Conservation (phyloP, 2,113 vertebrate genomes). For the Motacilla alba region DNA sequence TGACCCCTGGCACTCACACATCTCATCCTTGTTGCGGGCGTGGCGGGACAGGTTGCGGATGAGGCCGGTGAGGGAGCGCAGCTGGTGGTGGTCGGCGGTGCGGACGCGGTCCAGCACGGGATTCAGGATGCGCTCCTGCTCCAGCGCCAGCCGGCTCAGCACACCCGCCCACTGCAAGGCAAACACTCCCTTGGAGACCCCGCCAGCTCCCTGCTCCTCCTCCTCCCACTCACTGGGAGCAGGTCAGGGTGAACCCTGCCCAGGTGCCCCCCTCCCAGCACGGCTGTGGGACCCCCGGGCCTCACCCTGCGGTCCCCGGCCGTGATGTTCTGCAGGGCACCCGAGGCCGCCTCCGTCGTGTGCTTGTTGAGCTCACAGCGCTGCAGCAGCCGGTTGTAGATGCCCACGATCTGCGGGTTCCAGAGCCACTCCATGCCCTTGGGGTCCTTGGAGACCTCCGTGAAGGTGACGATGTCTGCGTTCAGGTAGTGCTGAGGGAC, state of each 20-base stretch:
- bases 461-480: slow-evolving; percentile 80
- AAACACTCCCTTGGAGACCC: not conserved
- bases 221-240: accelerated
- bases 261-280: not conserved
- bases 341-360: slow-evolving; percentile 84
- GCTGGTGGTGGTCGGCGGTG: slow-evolving; percentile 80
- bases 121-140: slow-evolving; percentile 91
- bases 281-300: accelerated
- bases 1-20: slow-evolving; percentile 77
- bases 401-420: slow-evolving; percentile 86
- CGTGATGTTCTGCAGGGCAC: slow-evolving; percentile 93
- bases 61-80: slow-evolving; percentile 88
- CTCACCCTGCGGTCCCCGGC: slow-evolving; percentile 87
- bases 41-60: slow-evolving; percentile 90
- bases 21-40: slow-evolving; percentile 84
- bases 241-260: accelerated
- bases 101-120: slow-evolving; percentile 86
- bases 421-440: slow-evolving; percentile 94
- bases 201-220: not conserved
- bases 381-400: slow-evolving; percentile 88
- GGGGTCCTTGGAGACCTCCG: slow-evolving; percentile 87
- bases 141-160: slow-evolving; percentile 85
- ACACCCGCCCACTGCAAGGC: slow-evolving; percentile 84
- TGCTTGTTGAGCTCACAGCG: slow-evolving; percentile 79
- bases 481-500: slow-evolving; percentile 69